Evolutionary conservation across 1,140 invertebrate genomes (phyloP), one percentile per base, ranked within the genome.

Genomic region (Venturia canescens): DNA sequence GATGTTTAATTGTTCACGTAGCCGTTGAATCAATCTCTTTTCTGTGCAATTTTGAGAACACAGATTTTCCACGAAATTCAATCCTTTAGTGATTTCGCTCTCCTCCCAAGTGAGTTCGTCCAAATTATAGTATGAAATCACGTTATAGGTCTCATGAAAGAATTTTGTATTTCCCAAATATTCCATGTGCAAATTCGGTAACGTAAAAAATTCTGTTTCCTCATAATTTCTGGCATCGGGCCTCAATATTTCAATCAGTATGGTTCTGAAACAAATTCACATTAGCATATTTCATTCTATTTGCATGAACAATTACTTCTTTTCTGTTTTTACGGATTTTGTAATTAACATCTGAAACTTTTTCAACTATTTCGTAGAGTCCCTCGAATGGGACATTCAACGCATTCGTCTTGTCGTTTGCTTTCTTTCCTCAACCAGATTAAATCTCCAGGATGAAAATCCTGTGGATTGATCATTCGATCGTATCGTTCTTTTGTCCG

Each of bases 211-310:
- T 34, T 31, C 29, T 2, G 38, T 78, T 21, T 78, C 75, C 18
- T 63, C 21, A 16, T 4, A 78, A 63, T 34, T 78, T 21, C 66
- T 5, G 2, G 57, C 57, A 78, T 66, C 15, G 29, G 57, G n/a
- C 13, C 3, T 63, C 27, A 63, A 13, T 1, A 63, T 27, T 26
- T 9, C 27, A 63, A 18, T 27, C 21, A 78, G 16, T 21, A 78
- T 53, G 1, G 70, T 79, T 21, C 78, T 79, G 78, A 48, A 79
- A 79, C 78, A 79, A 69, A 70, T 79, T 69, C n/a, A 79, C 21
- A 29, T 67, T 79, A 70, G 78, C 78, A 53, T 79, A 79, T 53
- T 79, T 79, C 29, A 79, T 29, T 21, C 63, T 79, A 70, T 79
- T 79, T 27, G 78, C 78, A 50, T 79, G 78, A 18, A 79, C 60